phyloP scores from a whole-genome alignment of 2,113 vertebrate genomes.

The Sarotherodon lohbergeri region DNA sequence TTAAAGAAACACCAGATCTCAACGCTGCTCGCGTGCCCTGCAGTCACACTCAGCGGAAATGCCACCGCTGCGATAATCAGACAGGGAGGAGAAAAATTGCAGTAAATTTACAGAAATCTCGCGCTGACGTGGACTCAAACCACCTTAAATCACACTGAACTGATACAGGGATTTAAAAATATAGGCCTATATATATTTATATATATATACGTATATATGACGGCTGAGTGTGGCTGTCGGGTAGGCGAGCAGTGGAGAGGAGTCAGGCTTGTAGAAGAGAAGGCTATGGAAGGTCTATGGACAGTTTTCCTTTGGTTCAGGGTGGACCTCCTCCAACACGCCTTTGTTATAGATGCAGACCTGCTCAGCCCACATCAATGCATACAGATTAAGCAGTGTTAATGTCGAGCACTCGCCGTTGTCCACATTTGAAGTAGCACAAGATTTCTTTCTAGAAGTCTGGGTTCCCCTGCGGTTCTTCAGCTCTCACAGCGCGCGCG shows the following conservation, averaged over 20 bases:
- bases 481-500: not conserved
- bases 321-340: constrained; percentile 18
- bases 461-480: constrained; percentile 18
- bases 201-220: not conserved
- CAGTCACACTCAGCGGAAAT: constrained; percentile 35
- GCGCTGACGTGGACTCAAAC: not conserved
- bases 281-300: constrained; percentile 66
- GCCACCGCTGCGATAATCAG: constrained; percentile 7
- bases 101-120: not conserved
- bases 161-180: not conserved
- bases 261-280: constrained; percentile 48
- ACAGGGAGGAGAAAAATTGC: not conserved
- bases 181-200: not conserved
- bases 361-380: constrained; percentile 40
- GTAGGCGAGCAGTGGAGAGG: constrained; percentile 32
- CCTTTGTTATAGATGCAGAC: constrained; percentile 41
- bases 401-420: constrained; percentile 28
- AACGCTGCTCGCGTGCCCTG: constrained; percentile 36
- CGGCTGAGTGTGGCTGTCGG: constrained; percentile 22
- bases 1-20: constrained; percentile 74
- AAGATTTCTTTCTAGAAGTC: constrained; percentile 24
- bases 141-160: not conserved
- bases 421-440: constrained; percentile 27
- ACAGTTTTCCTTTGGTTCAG: constrained; percentile 69
- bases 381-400: constrained; percentile 50